These are phyloP conservation scores for Coreius guichenoti DNA, from an alignment of 2,797 vertebrate species.

Conservation along the genomic window DNA sequence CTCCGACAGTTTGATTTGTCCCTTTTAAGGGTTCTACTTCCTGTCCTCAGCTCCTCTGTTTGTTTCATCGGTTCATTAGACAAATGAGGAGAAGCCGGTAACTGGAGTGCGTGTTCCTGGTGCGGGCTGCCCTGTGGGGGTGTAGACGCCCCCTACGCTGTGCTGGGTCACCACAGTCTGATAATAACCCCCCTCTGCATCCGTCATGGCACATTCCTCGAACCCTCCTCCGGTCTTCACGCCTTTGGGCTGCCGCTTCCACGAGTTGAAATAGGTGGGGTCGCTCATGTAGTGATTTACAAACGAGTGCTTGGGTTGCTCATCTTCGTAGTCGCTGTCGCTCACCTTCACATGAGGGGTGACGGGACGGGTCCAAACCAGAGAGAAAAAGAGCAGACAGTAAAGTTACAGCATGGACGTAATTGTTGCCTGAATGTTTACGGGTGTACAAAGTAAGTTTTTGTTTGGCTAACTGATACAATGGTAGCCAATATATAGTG, in stretches of 20 bases:
- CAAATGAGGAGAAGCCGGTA: conserved; percentile 96
- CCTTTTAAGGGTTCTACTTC: not conserved
- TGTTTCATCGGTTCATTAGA: conserved; percentile 76
- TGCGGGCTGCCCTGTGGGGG: conserved; percentile 85
- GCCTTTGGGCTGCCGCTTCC: conserved; percentile 92
- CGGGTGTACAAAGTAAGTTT: not conserved
- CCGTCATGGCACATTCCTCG: conserved; percentile 85
- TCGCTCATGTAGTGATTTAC: conserved; percentile 99
- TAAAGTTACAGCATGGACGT: not conserved
- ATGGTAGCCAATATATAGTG: not conserved
- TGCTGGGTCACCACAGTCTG: conserved; percentile 96
- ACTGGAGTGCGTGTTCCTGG: conserved; percentile 91
- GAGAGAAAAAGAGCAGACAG: conserved; percentile 13
- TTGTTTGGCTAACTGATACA: not conserved
- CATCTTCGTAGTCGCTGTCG: conserved; percentile 93
- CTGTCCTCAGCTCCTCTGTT: not conserved
- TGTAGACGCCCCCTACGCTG: conserved; percentile 91
- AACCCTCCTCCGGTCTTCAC: conserved; percentile 78
- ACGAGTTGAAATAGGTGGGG: conserved; percentile 95
- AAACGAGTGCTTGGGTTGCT: conserved; percentile 92
- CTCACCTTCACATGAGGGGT: conserved; percentile 77
- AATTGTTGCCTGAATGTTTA: not conserved
- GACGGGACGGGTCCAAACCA: not conserved
- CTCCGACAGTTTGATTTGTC: not conserved
- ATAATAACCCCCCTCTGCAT: conserved; percentile 85